These are phyloP conservation scores for Lutraria lutraria DNA, from an alignment of 2,888 invertebrate species.

Conservation along the genomic window DNA sequence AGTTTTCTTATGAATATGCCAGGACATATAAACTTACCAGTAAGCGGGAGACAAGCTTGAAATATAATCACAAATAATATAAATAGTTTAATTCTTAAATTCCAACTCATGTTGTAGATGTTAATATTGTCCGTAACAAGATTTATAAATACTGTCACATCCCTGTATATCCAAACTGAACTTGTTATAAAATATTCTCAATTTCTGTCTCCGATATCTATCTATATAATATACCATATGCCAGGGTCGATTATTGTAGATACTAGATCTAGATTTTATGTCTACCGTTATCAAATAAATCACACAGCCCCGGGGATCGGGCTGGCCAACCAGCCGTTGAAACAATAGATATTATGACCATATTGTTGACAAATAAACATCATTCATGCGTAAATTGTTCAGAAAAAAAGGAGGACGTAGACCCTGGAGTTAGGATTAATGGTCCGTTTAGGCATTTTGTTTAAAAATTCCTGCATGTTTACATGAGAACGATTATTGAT, in stretches of 20 bases:
- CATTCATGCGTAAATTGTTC: not conserved
- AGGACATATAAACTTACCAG: not conserved
- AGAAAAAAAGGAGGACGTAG: not conserved
- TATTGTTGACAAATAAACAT: constrained; percentile 15
- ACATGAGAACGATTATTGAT: not conserved
- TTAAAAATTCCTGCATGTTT: not conserved
- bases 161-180: not conserved
- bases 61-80: not conserved
- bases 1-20: too few species aligned
- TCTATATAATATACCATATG: constrained; percentile 8
- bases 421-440: not conserved
- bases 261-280: not conserved
- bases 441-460: not conserved
- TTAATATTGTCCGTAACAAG: not conserved
- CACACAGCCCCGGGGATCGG: constrained; percentile 14
- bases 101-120: not conserved
- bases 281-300: not conserved
- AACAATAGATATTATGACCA: not conserved
- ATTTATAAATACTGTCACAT: not conserved
- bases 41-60: not conserved
- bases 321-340: not conserved
- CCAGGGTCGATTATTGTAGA: not conserved
- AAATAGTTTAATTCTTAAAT: not conserved
- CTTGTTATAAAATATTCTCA: not conserved
- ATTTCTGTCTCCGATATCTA: not conserved